phyloP scores from a whole-genome alignment of 2,888 invertebrate genomes.

The Microplitis deprimator region DNA sequence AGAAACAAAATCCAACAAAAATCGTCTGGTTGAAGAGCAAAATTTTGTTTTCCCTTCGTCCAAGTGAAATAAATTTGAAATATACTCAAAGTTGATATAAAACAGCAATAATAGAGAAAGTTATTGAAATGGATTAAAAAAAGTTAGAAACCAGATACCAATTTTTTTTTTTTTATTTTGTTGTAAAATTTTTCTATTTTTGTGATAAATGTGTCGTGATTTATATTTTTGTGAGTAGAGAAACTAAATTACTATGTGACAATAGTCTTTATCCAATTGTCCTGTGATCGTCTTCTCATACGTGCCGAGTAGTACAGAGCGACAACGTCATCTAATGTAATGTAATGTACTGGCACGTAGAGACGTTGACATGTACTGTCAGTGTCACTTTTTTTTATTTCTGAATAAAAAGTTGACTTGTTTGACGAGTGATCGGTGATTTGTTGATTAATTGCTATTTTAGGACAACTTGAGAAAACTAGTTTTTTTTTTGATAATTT shows the following conservation, averaged over 20 bases:
- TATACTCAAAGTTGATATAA: no score
- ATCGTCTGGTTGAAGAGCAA: no score
- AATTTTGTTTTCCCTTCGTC: no score
- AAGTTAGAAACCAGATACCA: no score
- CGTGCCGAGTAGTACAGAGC: not conserved
- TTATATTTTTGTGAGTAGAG: no score
- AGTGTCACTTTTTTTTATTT: not conserved
- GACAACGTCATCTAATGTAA: not conserved
- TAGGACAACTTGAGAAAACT: not conserved
- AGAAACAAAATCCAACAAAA: no score
- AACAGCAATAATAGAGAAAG: no score
- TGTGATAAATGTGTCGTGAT: no score
- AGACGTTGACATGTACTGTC: not conserved
- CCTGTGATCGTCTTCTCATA: not conserved
- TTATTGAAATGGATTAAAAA: no score
- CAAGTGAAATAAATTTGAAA: no score
- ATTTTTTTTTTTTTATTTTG: no score
- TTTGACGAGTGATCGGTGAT: not conserved
- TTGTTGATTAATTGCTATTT: not conserved
- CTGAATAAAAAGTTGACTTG: not conserved
- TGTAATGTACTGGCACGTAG: not conserved
- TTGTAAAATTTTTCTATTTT: no score
- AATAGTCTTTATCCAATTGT: not conserved
- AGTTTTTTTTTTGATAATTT: not conserved
- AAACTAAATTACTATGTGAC: not conserved